Conservation (phyloP, 2,113 vertebrate genomes). For the Oreochromis niloticus region DNA sequence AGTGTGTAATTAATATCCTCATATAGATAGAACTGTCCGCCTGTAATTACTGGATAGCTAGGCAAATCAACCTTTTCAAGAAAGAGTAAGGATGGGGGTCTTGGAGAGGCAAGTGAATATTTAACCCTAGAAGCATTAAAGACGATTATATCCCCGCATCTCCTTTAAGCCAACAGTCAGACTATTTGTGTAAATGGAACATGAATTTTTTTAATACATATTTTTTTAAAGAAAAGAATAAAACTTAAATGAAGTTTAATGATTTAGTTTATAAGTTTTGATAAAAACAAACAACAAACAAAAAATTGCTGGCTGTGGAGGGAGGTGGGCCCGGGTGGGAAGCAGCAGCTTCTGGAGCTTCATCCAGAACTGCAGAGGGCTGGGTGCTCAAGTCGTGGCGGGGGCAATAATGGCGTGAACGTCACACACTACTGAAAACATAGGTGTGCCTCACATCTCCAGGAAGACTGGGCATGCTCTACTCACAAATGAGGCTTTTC, state of each 20-base stretch:
- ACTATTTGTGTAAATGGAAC: neutral
- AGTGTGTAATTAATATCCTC: slow-evolving; percentile 21
- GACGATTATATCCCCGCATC: neutral
- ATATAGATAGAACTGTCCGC: neutral
- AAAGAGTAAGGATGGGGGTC: neutral
- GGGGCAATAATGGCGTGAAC: neutral
- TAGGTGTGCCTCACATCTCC: neutral
- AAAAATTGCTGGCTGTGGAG: neutral
- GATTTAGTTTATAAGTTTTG: neutral
- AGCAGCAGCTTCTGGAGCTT: neutral
- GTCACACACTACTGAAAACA: neutral
- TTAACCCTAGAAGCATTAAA: neutral
- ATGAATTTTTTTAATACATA: neutral
- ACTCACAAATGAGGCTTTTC: neutral
- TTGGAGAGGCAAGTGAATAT: neutral
- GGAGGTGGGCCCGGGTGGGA: neutral
- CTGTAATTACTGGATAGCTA: slow-evolving; percentile 1
- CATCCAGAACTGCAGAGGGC: neutral
- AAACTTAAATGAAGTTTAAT: neutral
- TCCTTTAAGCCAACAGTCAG: neutral
- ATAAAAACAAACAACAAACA: neutral
- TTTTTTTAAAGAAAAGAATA: neutral
- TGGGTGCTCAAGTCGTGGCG: neutral
- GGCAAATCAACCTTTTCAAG: neutral
- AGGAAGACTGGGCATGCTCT: neutral